Percentiles rank a stretch among this genome's conserved stretches.
These are phyloP conservation scores for Goniozus legneri DNA, from an alignment of 1,140 invertebrate species.

Conservation along the genomic window DNA sequence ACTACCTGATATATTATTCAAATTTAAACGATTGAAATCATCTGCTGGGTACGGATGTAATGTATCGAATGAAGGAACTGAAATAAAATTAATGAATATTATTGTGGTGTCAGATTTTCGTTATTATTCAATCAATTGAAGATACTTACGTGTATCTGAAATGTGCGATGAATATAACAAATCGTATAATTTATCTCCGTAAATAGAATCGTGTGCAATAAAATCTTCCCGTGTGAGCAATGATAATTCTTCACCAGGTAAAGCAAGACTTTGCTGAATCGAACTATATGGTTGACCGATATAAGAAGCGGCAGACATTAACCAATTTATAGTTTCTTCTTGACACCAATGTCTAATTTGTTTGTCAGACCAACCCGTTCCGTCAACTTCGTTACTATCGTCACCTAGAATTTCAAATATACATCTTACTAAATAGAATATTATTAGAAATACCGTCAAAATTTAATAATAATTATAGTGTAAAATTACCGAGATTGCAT, in stretches of 20 bases:
- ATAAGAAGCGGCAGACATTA: conserved; percentile 50
- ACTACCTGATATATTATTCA: conserved; percentile 36
- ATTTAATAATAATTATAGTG: too few species aligned
- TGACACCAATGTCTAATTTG: conserved; percentile 54
- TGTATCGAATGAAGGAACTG: conserved; percentile 35
- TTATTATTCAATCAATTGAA: neutral
- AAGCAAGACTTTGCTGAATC: conserved; percentile 49
- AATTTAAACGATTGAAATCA: conserved; percentile 47
- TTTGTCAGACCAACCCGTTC: conserved; percentile 55
- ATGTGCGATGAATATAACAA: conserved; percentile 50
- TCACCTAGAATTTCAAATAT: too few species aligned
- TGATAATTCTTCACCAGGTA: conserved; percentile 52
- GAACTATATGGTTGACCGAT: conserved; percentile 50
- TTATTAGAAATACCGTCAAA: too few species aligned
- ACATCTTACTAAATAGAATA: too few species aligned
- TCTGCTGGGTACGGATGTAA: conserved; percentile 43
- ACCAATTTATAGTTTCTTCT: conserved; percentile 58
- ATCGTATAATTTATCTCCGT: conserved; percentile 50
- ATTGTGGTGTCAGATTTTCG: neutral
- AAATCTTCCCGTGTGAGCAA: conserved; percentile 52
- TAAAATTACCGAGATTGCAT: conserved; percentile 38
- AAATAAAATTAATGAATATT: conserved; percentile 3
- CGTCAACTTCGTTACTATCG: conserved; percentile 34
- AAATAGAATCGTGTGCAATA: conserved; percentile 43
- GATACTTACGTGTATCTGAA: conserved; percentile 37